These are phyloP conservation scores for Scatophagus argus DNA, from an alignment of 2,113 vertebrate species.

Conservation along the genomic window DNA sequence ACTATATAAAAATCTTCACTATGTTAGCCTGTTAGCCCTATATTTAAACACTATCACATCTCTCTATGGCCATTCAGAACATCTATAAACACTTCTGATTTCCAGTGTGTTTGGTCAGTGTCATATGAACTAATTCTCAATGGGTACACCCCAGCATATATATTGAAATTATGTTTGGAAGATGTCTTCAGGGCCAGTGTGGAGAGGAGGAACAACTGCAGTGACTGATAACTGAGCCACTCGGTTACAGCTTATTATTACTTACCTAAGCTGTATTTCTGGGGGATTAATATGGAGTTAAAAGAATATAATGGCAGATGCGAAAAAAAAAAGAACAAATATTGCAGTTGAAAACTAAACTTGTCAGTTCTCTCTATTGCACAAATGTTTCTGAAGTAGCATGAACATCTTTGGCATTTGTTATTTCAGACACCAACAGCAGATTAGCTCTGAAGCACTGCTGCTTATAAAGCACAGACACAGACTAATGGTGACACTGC, in stretches of 20 bases:
- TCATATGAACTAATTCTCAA: no score
- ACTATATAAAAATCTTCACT: no score
- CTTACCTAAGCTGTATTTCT: no score
- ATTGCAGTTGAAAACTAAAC: neutral
- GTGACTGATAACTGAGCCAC: no score
- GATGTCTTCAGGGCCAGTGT: neutral
- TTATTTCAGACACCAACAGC: constrained; percentile 6
- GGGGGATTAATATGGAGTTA: no score
- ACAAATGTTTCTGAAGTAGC: neutral
- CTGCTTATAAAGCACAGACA: constrained; percentile 10
- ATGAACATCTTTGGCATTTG: neutral
- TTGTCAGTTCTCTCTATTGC: neutral
- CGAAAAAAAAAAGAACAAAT: neutral
- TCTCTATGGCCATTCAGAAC: no score
- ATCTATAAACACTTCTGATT: no score
- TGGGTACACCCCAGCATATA: no score
- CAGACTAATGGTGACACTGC: constrained; percentile 8
- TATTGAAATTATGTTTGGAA: neutral
- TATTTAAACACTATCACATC: no score
- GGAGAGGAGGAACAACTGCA: neutral
- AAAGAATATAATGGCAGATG: neutral
- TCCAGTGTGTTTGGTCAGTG: no score
- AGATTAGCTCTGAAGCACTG: constrained; percentile 8
- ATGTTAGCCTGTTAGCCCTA: no score
- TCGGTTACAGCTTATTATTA: neutral